phyloP scores from a whole-genome alignment of 2,888 invertebrate species.

The Nemurella pictetii region DNA sequence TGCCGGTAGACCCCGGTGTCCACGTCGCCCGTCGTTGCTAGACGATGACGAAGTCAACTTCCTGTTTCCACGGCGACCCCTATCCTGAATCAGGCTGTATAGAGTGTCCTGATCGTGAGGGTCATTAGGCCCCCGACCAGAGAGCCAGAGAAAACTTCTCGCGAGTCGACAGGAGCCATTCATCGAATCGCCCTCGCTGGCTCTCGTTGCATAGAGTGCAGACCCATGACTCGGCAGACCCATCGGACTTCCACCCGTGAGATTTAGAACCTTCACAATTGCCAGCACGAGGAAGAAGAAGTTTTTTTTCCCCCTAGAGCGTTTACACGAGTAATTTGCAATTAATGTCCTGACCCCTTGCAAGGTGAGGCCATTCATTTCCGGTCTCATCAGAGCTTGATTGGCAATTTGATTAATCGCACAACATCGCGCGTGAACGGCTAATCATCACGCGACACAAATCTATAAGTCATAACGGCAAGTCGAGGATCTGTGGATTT shows the following conservation, averaged over 20 bases:
- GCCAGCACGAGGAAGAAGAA: not conserved
- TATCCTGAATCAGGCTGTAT: slow-evolving; percentile 2
- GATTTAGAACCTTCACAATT: slow-evolving; percentile 7
- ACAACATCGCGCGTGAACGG: not conserved
- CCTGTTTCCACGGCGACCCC: slow-evolving; percentile 2
- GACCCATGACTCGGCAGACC: not conserved
- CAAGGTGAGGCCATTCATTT: not conserved
- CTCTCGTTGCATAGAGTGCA: no score
- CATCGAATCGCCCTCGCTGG: slow-evolving; percentile 1
- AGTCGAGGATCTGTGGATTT: not conserved
- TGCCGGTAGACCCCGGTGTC: not conserved
- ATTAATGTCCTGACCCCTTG: not conserved
- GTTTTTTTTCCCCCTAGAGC: not conserved
- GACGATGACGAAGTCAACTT: slow-evolving; percentile 22
- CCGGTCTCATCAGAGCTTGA: not conserved
- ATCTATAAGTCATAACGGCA: not conserved
- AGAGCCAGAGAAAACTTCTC: slow-evolving; percentile 10
- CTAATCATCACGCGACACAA: not conserved
- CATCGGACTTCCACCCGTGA: not conserved
- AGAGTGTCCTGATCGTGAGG: slow-evolving; percentile 18
- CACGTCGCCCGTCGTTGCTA: slow-evolving; percentile 2
- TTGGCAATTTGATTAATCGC: not conserved
- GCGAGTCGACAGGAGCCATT: not conserved
- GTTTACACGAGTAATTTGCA: not conserved
- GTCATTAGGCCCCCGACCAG: slow-evolving; percentile 23